Base-by-base conservation (phyloP, 2,797 vertebrate genomes). In the Pelobates cultripes region DNA sequence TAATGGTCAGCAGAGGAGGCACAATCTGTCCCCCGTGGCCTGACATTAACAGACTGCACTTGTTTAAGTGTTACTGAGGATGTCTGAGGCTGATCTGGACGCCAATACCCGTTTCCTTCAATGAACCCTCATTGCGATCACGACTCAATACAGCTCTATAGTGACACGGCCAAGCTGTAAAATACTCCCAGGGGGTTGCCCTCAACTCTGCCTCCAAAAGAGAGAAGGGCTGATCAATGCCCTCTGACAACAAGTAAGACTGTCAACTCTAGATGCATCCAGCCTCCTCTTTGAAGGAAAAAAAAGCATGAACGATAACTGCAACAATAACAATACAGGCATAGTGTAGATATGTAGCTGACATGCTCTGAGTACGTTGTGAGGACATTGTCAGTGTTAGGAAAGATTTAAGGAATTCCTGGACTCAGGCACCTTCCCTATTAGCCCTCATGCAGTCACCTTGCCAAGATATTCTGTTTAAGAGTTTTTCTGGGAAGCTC, bases 101-200 rank as follows among this genome's bases (percentile, higher is more conserved):
- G 91, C 93, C 91, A 91, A 92, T 91, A 90, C 83, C 91, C 88
- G 91, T 91, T 91, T 93, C 90, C 92, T 91, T 91, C 91, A 88
- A 91, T 91, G 92, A 94, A 90, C 91, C 87, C 88, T 88, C 89
- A 79, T 85, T 88, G 85, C 89, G 87, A 87, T 92, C 92, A 90
- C 75, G 91, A 87, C 92, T 94, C 91, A 91, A 89, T 91, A 86
- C 81, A 79, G 92, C 85, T 88, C 83, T 84, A 85, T 87, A 77
- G 84, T 88, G 90, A 91, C 90, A 86, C 1, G 63, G 90, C 89
- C 86, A 85, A 74, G 90, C 87, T 88, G 88, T 70, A 74, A 86
- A 89, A 89, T 85, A 86, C 86, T 91, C 92, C 92, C 86, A 43
- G 74, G 91, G 90, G 90, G 85, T 42, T 86, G 90, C 90, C 92